A percentile compares a stretch with the other conserved stretches of the same genome.
These are phyloP conservation scores for Reticulitermes lucifugus DNA, from an alignment of 2,888 invertebrate genomes.

Conservation along the genomic window DNA sequence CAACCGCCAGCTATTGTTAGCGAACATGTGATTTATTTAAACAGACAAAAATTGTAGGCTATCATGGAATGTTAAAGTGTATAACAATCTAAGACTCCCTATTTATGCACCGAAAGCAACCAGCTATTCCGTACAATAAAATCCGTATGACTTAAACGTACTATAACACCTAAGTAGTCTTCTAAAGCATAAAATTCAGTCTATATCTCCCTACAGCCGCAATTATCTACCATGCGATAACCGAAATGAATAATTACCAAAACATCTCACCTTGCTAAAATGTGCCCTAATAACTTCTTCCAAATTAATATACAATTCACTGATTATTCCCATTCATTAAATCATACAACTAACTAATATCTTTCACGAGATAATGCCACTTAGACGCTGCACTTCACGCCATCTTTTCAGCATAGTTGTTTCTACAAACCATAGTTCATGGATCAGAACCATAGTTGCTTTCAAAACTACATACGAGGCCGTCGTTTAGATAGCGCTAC, in stretches of 20 bases:
- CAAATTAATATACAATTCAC: background rate
- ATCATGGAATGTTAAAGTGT: too few species aligned
- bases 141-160: too few species aligned
- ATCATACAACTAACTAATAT: background rate
- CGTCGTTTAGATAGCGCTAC: background rate
- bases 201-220: background rate
- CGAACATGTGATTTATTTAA: background rate
- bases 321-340: slow-evolving; percentile 19
- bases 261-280: slow-evolving; percentile 28
- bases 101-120: too few species aligned
- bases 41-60: background rate
- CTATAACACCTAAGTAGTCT: too few species aligned
- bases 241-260: background rate
- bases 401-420: slow-evolving; percentile 41
- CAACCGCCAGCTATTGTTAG: background rate
- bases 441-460: slow-evolving; percentile 1
- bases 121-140: too few species aligned
- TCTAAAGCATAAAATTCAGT: background rate
- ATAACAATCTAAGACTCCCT: too few species aligned
- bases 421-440: slow-evolving; percentile 32
- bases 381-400: slow-evolving; percentile 45
- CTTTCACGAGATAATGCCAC: background rate
- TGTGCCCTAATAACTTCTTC: background rate
- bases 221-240: background rate
- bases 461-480: background rate